Evolutionary conservation across 2,888 invertebrate species (phyloP), one percentile per base, ranked within the genome.

Genomic region (Chironomus riparius): DNA sequence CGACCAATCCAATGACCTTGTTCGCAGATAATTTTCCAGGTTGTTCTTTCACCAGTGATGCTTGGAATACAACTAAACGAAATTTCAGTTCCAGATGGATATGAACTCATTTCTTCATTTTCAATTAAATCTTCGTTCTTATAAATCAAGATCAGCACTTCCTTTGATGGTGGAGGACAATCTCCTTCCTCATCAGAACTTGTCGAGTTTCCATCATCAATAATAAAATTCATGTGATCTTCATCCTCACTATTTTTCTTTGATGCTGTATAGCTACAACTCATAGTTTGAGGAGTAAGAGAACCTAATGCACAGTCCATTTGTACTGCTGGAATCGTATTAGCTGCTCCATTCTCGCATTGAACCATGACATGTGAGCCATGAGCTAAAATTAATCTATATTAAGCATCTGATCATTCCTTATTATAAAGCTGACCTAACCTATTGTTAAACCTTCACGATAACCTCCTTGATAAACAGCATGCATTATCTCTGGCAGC

Each of bases 1-100:
- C 91, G 88, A 22, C 93, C 94, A 77, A 92, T 89, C 94, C 94
- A 94, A 79, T 88, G 89, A 0, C 94, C 94, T 79, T 93, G 91
- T 81, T 93, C 92, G 80, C 94, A 94, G 76, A 91, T 89, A 24
- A 94, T 90, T 79, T 91, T 91, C 94, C 94, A 94, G 0, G 92
- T 92, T 28, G 90, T 91, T 80, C 91, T 90, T 83, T 93, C 93
- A 0, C 92, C 92, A 85, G 92, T 91, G 65, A 91, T 90, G 78
- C 91, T 91, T 1, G 91, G 91, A 78, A 93, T 92, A 81, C 94
- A 94, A 79, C 91, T 89, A 83, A 93, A 94, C 5, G 91, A 91
- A 72, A 94, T 91, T 83, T 93, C 92, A 0, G 92, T 92, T 0
- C 92, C 92, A 80, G 93, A 92, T 4, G 93, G 91, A 81, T 92